Base-by-base conservation (phyloP, 2,888 invertebrate genomes). In the Pseudococcus longispinus region DNA sequence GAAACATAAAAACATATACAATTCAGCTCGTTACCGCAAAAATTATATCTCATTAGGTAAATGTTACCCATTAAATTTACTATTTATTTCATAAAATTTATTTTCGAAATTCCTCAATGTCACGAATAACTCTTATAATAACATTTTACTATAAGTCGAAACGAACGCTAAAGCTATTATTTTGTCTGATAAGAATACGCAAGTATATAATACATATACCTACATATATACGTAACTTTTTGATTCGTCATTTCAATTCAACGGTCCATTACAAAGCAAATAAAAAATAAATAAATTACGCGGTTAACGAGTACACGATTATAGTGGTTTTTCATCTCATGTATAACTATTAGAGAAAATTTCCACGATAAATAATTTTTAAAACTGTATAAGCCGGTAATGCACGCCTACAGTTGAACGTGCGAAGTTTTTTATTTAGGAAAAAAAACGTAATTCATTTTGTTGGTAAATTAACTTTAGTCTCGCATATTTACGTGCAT, bases 401-500 rank as follows among this genome's bases (percentile, higher is more conserved):
- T 60, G 23, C 23, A 60, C 60, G 60, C 60, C 60, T 60, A 60
- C 9, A 37, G 23, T 20, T 80, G 20, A 42, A 77, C 42, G 77
- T 80, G 77, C 77, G 77, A 80, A 42, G 37, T 80, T 70, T 32
- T 70, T 23, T 15, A 2, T 46, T 46, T 15, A 23, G n/a, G 5
- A 37, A 18, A 37, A 37, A 37, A n/a, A 37, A 29, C 2, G 42
- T 20, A 80, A 80, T 80, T 42, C 42, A 80, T 80, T 80, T 42
- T 60, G 23, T 23, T 20, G 23, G n/a, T 80, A 80, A 80, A 80
- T 80, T 80, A 42, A 42, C 77, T 80, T 80, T 80, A 80, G 42
- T 37, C 37, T 80, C 77, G 77, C 42, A 80, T 80, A 29, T 42
- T n/a, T 80, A 80, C 77, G 77, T 80, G 77, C 77, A 80, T 80